Percentiles rank a stretch among this genome's conserved stretches.
These are phyloP conservation scores for Pristionchus arcanus DNA, from an alignment of 2,888 invertebrate genomes.

Conservation along the genomic window DNA sequence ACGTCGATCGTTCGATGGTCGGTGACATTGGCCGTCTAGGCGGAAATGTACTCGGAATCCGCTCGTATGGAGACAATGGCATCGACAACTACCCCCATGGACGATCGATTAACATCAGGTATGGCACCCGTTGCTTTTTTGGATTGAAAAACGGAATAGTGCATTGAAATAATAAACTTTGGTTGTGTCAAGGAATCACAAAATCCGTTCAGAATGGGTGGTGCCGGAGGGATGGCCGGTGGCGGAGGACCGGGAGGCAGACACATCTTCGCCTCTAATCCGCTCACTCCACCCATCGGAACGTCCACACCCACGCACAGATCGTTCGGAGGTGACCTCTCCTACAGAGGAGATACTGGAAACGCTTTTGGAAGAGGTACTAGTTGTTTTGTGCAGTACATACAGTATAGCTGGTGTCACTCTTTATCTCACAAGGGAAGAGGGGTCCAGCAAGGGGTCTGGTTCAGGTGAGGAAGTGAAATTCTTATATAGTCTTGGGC, in stretches of 20 bases:
- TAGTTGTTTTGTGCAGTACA: too few relatives aligned
- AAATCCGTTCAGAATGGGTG: constrained; percentile 41
- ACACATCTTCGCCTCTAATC: constrained; percentile 78
- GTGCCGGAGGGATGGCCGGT: constrained; percentile 24
- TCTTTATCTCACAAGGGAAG: too few relatives aligned
- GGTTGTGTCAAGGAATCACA: too few relatives aligned
- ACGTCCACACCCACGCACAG: constrained; percentile 76
- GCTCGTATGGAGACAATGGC: constrained; percentile 70
- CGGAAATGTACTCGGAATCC: constrained; percentile 68
- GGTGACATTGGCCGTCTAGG: constrained; percentile 75
- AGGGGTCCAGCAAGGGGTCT: too few relatives aligned
- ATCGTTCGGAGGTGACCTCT: constrained; percentile 58
- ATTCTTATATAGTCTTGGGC: too few relatives aligned
- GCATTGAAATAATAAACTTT: too few relatives aligned
- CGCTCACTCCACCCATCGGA: constrained; percentile 78
- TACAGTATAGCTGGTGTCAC: too few relatives aligned
- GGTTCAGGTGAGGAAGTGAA: too few relatives aligned
- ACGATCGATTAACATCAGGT: constrained; percentile 57
- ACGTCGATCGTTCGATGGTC: constrained; percentile 73
- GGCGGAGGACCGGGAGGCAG: constrained; percentile 58
- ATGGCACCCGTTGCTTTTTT: too few relatives aligned
- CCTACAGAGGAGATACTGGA: constrained; percentile 46
- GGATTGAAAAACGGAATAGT: too few relatives aligned
- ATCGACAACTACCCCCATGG: constrained; percentile 60
- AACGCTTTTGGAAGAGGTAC: constrained; percentile 51